Conservation (phyloP, 1,140 invertebrate species). For the Notospermus geniculatus region DNA sequence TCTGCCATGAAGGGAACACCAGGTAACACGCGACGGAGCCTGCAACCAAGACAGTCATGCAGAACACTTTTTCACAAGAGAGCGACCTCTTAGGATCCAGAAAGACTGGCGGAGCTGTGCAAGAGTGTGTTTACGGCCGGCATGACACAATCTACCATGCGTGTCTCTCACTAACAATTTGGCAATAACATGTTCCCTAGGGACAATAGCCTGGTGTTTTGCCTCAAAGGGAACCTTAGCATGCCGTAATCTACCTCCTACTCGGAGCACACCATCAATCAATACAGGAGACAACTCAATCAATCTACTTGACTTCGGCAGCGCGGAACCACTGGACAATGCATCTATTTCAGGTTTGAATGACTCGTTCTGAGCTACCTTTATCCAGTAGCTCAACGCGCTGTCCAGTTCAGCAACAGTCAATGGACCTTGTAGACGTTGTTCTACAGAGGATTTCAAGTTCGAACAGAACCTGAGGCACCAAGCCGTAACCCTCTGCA, state of each 20-base stretch:
- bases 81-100: neutral
- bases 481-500: neutral
- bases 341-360: neutral
- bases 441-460: neutral
- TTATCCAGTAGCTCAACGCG: too few species aligned
- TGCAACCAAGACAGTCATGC: neutral
- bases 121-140: neutral
- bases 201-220: neutral
- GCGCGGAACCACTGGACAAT: neutral
- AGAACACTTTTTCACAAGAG: neutral
- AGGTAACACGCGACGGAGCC: neutral
- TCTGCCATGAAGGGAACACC: constrained; percentile 1
- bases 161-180: neutral
- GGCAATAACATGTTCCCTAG: neutral
- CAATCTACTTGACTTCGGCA: neutral
- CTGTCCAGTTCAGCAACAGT: too few species aligned
- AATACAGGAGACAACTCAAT: neutral
- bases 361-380: too few species aligned
- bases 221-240: neutral
- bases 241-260: neutral
- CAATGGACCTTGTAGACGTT: too few species aligned
- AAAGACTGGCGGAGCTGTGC: neutral
- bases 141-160: neutral
- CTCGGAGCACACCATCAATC: neutral
- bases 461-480: neutral